Evolutionary conservation across 53 echinoderm and acorn worm species (phyloP).

Genomic region (Antedon mediterranea): DNA sequence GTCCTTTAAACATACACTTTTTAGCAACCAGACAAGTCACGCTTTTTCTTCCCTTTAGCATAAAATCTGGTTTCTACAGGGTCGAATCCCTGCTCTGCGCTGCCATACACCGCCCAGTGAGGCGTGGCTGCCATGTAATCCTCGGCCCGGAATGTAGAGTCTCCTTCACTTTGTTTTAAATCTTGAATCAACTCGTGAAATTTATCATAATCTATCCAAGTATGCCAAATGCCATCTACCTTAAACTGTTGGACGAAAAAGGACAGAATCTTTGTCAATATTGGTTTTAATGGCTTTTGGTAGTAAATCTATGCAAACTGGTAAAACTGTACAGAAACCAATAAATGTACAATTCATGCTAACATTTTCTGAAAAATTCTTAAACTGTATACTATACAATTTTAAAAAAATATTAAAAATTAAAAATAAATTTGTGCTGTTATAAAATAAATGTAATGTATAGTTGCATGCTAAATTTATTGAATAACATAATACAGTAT

Average conservation of each 20-base stretch:
- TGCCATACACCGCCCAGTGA: constrained; percentile 70
- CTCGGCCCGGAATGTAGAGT: constrained; percentile 42
- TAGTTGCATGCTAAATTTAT: too few relatives aligned
- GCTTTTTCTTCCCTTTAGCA: constrained; percentile 74
- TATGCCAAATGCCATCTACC: constrained; percentile 64
- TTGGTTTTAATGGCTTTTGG: too few relatives aligned
- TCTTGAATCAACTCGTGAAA: constrained; percentile 65
- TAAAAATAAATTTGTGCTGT: too few relatives aligned
- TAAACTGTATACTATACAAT: too few relatives aligned
- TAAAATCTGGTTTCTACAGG: constrained; percentile 74
- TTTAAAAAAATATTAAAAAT: too few relatives aligned
- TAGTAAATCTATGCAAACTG: too few relatives aligned
- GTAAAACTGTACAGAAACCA: too few relatives aligned
- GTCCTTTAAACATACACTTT: too few relatives aligned
- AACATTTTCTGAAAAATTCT: too few relatives aligned
- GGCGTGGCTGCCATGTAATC: constrained; percentile 94
- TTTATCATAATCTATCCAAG: constrained; percentile 82
- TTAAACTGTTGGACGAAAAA: constrained; percentile 48
- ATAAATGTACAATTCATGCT: too few relatives aligned
- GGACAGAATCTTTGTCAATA: background rate
- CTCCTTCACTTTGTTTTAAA: constrained; percentile 45
- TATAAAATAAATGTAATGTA: too few relatives aligned
- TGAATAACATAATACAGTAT: too few relatives aligned
- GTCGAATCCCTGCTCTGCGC: constrained; percentile 85
- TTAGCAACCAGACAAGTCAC: constrained; percentile 73